These are phyloP conservation scores for Pammene fasciana DNA, from an alignment of 2,888 invertebrate species.

Conservation along the genomic window DNA sequence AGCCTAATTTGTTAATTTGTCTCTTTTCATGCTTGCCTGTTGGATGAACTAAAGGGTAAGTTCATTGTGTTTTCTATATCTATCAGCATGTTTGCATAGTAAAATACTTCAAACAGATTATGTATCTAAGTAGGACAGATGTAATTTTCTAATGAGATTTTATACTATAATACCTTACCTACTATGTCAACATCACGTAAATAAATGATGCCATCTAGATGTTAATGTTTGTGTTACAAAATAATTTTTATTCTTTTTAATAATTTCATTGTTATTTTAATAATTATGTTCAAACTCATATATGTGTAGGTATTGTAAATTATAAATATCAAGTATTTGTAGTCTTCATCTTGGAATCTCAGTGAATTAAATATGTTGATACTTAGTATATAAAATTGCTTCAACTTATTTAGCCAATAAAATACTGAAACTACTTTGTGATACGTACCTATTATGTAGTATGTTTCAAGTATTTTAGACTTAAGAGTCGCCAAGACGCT, in stretches of 20 bases:
- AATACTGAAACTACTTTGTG: too few species aligned
- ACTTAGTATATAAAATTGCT: too few species aligned
- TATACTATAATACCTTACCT: neutral
- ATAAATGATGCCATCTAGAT: conserved; percentile 19
- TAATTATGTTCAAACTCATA: conserved; percentile 18
- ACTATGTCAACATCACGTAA: neutral
- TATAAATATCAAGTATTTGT: too few species aligned
- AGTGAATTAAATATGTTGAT: too few species aligned
- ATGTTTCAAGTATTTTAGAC: too few species aligned
- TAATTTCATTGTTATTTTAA: neutral
- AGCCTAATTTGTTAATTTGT: conserved; percentile 46
- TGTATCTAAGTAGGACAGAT: conserved; percentile 16
- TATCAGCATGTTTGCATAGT: neutral
- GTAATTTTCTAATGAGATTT: conserved; percentile 7
- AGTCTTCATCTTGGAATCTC: too few species aligned
- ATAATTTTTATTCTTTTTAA: neutral
- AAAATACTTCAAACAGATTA: neutral
- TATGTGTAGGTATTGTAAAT: conserved; percentile 20
- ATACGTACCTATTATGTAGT: too few species aligned
- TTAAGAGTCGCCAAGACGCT: too few species aligned
- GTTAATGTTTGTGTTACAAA: neutral
- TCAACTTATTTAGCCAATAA: too few species aligned
- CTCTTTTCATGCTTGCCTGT: conserved; percentile 49
- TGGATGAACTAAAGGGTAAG: conserved; percentile 39
- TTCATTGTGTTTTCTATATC: conserved; percentile 14